phyloP scores from a whole-genome alignment of 2,888 invertebrate species.

The Cheilosia scutellata region DNA sequence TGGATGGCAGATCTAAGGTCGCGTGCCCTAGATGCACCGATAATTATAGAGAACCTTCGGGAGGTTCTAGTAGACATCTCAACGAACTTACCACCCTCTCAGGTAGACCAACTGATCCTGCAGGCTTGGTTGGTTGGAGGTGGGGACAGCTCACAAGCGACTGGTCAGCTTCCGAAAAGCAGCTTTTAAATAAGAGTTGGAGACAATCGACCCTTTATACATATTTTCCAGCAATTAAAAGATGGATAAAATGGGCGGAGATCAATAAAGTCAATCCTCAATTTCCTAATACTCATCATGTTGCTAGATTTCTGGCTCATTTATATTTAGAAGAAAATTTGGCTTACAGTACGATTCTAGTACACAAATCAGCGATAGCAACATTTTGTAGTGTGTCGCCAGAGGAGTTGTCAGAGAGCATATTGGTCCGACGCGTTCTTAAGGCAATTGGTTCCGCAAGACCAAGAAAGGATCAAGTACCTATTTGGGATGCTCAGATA shows the following conservation, averaged over 20 bases:
- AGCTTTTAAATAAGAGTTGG: slow-evolving; percentile 47
- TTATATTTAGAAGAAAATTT: slow-evolving; percentile 35
- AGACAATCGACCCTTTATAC: slow-evolving; percentile 34
- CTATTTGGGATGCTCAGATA: slow-evolving; percentile 44
- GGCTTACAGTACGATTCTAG: slow-evolving; percentile 36
- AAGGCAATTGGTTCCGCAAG: slow-evolving; percentile 29
- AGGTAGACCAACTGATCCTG: slow-evolving; percentile 27
- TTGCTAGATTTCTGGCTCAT: slow-evolving; percentile 39
- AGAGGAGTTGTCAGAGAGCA: slow-evolving; percentile 18
- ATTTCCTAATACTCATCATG: slow-evolving; percentile 3
- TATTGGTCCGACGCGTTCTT: slow-evolving; percentile 28
- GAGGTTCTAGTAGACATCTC: slow-evolving; percentile 28
- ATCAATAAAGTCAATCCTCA: slow-evolving; percentile 17
- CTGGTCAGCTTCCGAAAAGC: slow-evolving; percentile 33
- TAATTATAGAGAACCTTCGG: slow-evolving; percentile 20
- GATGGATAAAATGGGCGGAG: slow-evolving; percentile 25
- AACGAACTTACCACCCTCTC: slow-evolving; percentile 15
- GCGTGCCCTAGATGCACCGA: slow-evolving; percentile 22
- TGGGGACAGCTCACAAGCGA: slow-evolving; percentile 23
- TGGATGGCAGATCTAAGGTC: slow-evolving; percentile 44
- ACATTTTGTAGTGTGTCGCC: slow-evolving; percentile 27
- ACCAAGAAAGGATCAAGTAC: slow-evolving; percentile 26
- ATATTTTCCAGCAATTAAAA: slow-evolving; percentile 41
- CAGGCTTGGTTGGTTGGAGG: slow-evolving; percentile 55
- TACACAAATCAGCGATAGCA: slow-evolving; percentile 27